Evolutionary conservation across 2,797 vertebrate genomes (phyloP).

Genomic region (Xenentodon cancila): DNA sequence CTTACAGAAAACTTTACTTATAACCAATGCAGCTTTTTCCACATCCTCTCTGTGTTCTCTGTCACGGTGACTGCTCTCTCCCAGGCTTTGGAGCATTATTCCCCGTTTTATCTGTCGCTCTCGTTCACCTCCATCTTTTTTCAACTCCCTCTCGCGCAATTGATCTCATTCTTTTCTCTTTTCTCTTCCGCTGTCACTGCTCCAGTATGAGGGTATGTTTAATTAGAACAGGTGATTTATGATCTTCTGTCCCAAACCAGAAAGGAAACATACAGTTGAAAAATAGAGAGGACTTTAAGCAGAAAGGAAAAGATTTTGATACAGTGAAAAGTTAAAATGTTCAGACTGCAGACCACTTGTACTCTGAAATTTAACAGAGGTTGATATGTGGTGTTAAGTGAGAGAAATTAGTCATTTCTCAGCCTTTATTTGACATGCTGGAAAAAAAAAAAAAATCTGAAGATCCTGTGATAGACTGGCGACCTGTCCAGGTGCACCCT

Average conservation of each 20-base stretch:
- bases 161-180: slow-evolving; percentile 67
- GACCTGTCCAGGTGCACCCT: no score
- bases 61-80: slow-evolving; percentile 41
- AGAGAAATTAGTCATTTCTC: not conserved
- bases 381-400: not conserved
- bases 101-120: slow-evolving; percentile 1
- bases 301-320: slow-evolving; percentile 44
- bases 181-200: slow-evolving; percentile 54
- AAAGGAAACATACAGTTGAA: slow-evolving; percentile 47
- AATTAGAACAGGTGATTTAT: slow-evolving; percentile 75
- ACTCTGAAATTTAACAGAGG: slow-evolving; percentile 15
- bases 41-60: slow-evolving; percentile 34
- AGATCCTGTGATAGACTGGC: no score
- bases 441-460: slow-evolving; percentile 8
- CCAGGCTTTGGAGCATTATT: slow-evolving; percentile 6
- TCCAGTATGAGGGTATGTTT: slow-evolving; percentile 62
- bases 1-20: slow-evolving; percentile 53
- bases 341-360: slow-evolving; percentile 17
- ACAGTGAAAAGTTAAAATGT: slow-evolving; percentile 33
- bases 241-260: slow-evolving; percentile 55
- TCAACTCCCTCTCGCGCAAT: slow-evolving; percentile 62
- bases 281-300: slow-evolving; percentile 18
- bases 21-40: slow-evolving; percentile 44
- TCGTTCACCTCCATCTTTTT: slow-evolving; percentile 49
- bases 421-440: not conserved